Conservation (phyloP, 2,797 vertebrate genomes). For the Sebastiscus albofasciatus region DNA sequence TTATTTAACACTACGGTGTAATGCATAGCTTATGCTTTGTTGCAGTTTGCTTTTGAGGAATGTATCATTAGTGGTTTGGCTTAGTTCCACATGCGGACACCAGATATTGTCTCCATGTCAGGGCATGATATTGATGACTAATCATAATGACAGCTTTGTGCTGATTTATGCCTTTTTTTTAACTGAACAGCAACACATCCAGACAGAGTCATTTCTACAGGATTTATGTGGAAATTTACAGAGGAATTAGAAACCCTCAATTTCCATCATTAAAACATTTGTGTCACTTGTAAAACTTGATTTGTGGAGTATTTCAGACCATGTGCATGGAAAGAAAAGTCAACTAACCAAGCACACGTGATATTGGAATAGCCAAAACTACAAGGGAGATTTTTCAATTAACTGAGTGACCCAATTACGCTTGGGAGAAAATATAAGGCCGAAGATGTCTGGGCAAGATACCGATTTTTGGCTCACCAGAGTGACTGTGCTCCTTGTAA, state of each 20-base stretch:
- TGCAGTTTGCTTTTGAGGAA: constrained; percentile 9
- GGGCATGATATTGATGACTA: not conserved
- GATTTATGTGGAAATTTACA: not conserved
- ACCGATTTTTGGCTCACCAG: constrained; percentile 21
- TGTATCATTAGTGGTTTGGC: constrained; percentile 33
- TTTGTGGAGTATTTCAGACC: not conserved
- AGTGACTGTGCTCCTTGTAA: constrained; percentile 32
- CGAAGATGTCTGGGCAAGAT: constrained; percentile 54
- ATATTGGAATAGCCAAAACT: constrained; percentile 7
- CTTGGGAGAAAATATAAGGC: constrained; percentile 8
- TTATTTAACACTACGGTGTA: constrained; percentile 8
- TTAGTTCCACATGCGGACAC: not conserved
- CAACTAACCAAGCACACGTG: not conserved
- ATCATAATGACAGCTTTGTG: not conserved
- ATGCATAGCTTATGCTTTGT: not conserved
- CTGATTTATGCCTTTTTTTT: not conserved
- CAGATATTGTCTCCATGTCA: not conserved
- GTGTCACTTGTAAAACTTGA: not conserved
- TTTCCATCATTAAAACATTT: not conserved
- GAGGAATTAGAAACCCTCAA: not conserved
- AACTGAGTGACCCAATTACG: constrained; percentile 6
- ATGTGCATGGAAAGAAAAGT: not conserved
- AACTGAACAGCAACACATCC: not conserved
- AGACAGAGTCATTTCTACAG: not conserved
- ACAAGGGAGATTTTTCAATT: constrained; percentile 24